Conservation (phyloP, 2,797 vertebrate species). For the Syndactyla subalaris region DNA sequence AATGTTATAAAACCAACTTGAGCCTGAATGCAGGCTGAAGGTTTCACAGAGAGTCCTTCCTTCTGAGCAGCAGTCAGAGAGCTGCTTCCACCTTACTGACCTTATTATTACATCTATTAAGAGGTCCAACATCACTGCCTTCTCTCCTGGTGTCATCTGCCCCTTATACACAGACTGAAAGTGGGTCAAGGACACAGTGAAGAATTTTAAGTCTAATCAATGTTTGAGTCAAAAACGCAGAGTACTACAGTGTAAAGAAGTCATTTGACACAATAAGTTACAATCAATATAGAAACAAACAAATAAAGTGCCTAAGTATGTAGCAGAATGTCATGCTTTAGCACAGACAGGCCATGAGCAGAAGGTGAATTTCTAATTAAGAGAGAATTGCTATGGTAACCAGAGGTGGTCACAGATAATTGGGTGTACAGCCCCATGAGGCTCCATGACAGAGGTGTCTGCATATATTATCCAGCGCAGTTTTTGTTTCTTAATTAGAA, state of each 20-base stretch:
- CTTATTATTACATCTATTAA: neutral
- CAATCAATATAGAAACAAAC: neutral
- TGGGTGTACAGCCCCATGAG: conserved; percentile 31
- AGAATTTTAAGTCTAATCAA: neutral
- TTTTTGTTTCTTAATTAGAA: conserved; percentile 35
- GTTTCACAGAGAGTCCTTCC: neutral
- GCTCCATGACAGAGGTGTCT: conserved; percentile 39
- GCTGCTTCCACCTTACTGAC: neutral
- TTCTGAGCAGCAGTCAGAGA: neutral
- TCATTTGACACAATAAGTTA: neutral
- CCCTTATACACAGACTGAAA: neutral
- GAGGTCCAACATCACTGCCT: neutral
- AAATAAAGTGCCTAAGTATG: neutral
- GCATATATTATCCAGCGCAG: conserved; percentile 42
- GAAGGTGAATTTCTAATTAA: conserved; percentile 52
- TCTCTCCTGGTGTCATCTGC: neutral
- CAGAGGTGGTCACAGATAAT: conserved; percentile 60
- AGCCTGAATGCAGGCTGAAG: neutral
- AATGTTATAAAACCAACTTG: neutral
- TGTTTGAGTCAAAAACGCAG: neutral
- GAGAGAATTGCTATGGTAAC: conserved; percentile 63
- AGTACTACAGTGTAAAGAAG: neutral
- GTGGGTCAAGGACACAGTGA: neutral
- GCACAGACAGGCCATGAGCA: conserved; percentile 17
- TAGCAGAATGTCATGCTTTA: neutral